Conservation (phyloP, 1,140 invertebrate genomes). For the Saccostrea glomerata region DNA sequence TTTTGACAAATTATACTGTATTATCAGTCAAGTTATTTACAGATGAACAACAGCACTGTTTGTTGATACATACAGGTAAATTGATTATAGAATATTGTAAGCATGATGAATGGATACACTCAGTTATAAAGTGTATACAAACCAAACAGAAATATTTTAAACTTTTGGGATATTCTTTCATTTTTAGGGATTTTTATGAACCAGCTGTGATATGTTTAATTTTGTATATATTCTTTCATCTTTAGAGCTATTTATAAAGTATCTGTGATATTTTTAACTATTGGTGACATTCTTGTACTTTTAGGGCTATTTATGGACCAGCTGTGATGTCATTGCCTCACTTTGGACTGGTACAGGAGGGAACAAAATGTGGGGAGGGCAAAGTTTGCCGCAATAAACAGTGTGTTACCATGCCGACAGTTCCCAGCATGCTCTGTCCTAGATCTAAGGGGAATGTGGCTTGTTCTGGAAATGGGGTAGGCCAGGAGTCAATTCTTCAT, state of each 20-base stretch:
- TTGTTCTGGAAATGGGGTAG: constrained; percentile 85
- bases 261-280: background rate
- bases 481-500: constrained; percentile 79
- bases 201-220: constrained; percentile 62
- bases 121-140: no score
- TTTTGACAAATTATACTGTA: no score
- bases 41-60: no score
- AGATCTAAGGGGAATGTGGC: constrained; percentile 78
- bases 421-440: constrained; percentile 66
- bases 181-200: constrained; percentile 70
- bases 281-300: background rate
- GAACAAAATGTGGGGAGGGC: constrained; percentile 72
- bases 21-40: no score
- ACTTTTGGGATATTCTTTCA: background rate
- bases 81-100: no score
- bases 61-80: no score
- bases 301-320: constrained; percentile 73
- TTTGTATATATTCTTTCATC: background rate
- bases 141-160: no score
- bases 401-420: constrained; percentile 66
- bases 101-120: no score
- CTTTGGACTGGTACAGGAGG: constrained; percentile 75
- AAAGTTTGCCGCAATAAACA: constrained; percentile 69
- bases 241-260: background rate
- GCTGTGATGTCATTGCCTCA: constrained; percentile 72